Base-by-base conservation (phyloP, 1,140 invertebrate species). In the Ceratoteleas bidentatus region DNA sequence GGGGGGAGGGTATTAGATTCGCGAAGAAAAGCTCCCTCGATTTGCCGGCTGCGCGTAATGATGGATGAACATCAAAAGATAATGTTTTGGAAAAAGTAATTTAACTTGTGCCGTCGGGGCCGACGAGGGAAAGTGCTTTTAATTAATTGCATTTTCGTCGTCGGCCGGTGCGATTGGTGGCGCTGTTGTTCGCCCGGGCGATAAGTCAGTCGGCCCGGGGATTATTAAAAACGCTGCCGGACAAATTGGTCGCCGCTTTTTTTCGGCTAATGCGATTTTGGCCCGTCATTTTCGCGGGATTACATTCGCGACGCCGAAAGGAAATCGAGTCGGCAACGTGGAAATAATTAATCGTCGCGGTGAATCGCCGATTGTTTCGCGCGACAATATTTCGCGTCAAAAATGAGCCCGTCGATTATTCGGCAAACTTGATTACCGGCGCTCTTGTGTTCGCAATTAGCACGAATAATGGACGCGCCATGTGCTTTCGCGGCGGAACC, bases 361-460 rank as follows among this genome's bases (percentile, higher is more conserved):
- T n/a, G n/a, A n/a, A n/a, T n/a, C n/a, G n/a, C n/a, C n/a, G n/a
- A n/a, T n/a, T n/a, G n/a, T n/a, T n/a, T n/a, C n/a, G n/a, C n/a
- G n/a, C n/a, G n/a, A n/a, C n/a, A n/a, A n/a, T 79, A 70, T 70
- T 75, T 14, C 24, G 50, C 9, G 24, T 53, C 38, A 74, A 83
- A 79, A 83, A 76, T 68, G 69, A 64, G 56, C 24, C 69, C 57
- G 47, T 64, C 65, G 68, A 75, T 83, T 74, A 75, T 69, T 84
- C 58, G 62, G 66, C 57, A 73, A 80, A 74, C 54, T 79, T 75
- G 76, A 79, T 78, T 73, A 75, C 72, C 54, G 74, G 34, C 14
- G n/a, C 62, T 68, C 57, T 73, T 52, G 75, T 73, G 75, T 76
- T 45, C 56, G 61, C 76, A 83, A 83, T 84, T 84, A 84, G 73